Conservation (phyloP, 2,113 vertebrate genomes). For the Dicerorhinus sumatrensis region DNA sequence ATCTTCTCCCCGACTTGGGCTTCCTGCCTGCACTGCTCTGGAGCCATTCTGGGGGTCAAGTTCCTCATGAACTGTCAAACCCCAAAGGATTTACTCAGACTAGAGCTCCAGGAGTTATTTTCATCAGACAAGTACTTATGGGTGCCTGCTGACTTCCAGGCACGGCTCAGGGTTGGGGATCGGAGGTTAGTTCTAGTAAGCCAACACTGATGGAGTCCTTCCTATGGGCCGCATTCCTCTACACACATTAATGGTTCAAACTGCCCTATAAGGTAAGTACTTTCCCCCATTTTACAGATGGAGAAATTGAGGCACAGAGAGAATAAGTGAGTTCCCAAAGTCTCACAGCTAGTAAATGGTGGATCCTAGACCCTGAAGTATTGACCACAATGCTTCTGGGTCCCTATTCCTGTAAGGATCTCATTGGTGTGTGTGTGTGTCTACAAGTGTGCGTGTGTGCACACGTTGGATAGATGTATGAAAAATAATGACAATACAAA, state of each 20-base stretch:
- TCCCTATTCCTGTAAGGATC: neutral
- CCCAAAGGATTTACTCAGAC: neutral
- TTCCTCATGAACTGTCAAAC: neutral
- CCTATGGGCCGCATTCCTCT: neutral
- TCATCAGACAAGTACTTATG: neutral
- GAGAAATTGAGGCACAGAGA: neutral
- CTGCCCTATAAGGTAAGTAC: neutral
- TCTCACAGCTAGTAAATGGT: neutral
- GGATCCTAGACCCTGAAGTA: neutral
- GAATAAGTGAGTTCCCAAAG: neutral
- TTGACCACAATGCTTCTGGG: neutral
- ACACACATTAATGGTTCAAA: neutral
- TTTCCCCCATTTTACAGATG: neutral
- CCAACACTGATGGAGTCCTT: neutral
- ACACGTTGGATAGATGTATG: neutral
- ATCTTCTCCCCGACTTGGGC: neutral
- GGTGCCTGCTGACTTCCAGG: neutral
- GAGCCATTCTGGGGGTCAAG: neutral
- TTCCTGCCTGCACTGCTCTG: neutral
- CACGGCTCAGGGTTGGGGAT: neutral
- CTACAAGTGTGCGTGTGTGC: neutral
- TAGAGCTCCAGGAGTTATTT: neutral
- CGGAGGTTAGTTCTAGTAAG: neutral
- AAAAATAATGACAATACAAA: neutral
- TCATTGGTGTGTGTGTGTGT: neutral